Evolutionary conservation across 2,113 vertebrate species (phyloP), one percentile per base, ranked within the genome.

Genomic region (Camelus bactrianus): DNA sequence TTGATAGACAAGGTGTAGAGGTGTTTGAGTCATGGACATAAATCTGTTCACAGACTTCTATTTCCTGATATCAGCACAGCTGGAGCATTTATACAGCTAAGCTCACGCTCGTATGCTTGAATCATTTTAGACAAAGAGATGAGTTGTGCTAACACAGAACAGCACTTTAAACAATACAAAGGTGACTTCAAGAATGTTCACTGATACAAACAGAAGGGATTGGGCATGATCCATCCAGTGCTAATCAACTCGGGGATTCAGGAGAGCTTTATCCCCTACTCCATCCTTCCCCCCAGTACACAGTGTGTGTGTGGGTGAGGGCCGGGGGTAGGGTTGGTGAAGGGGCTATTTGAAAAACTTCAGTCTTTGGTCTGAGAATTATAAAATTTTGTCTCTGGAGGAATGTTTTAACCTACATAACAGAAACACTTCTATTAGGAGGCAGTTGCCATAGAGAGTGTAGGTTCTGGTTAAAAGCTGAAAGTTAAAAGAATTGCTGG

Each of bases 341-440:
- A 65, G 26, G 30, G 1, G 17, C 52, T 96, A 16, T 64, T 76
- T 86, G 50, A 83, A 69, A 82, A 81, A 24, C 28, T 83, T 65
- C 4, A 30, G 10, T 83, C n/a, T 84, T 88, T 76, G n/a, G 15
- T 70, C 30, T 35, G 12, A 76, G 73, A 91, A 89, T 80, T 87
- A 76, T 48, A 84, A 70, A 60, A 52, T 69, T 69, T 79, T 87
- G 12, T 86, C 42, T 76, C n/a, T 56, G 24, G 48, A 90, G n/a
- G 22, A 93, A 72, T 89, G 20, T 96, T 94, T 88, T 87, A 93
- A 87, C 22, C 9, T 38, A 70, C 16, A 14, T 81, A 80, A 90
- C 48, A 91, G 42, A 60, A 92, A 83, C 42, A 54, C 20, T 69
- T 54, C 75, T 72, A 12, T 80, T 79, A 95, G 14, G 81, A 92